Evolutionary conservation across 2,113 vertebrate genomes (phyloP).

Genomic region (Leptodactylus fuscus): DNA sequence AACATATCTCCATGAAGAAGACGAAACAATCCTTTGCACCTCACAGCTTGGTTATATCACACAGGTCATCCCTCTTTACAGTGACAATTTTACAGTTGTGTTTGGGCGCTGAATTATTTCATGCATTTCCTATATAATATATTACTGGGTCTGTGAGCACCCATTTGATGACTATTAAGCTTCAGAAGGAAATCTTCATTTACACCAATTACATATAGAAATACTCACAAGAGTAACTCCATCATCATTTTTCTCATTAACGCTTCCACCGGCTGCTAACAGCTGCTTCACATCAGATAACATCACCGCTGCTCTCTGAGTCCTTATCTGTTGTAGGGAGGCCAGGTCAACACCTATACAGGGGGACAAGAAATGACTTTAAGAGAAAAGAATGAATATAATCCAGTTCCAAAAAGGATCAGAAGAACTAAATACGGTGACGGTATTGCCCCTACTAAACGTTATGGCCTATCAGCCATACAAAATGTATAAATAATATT

Average conservation of each 20-base stretch:
- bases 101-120: slow-evolving; percentile 3
- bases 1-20: neutral
- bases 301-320: slow-evolving; percentile 84
- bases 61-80: neutral
- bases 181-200: neutral
- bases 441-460: no score
- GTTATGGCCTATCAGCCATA: no score
- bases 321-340: slow-evolving; percentile 83
- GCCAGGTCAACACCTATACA: slow-evolving; percentile 83
- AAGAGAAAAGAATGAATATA: neutral
- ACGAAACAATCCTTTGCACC: neutral
- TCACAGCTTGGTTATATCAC: slow-evolving; percentile 17
- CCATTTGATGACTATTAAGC: slow-evolving; percentile 16
- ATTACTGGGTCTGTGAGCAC: neutral
- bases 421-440: neutral
- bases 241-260: slow-evolving; percentile 86
- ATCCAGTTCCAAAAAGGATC: neutral
- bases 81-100: neutral
- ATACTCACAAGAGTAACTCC: slow-evolving; percentile 89
- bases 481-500: no score
- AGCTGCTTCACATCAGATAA: slow-evolving; percentile 86
- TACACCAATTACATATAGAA: neutral
- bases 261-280: slow-evolving; percentile 75
- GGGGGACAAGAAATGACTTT: neutral
- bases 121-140: neutral